Conservation (phyloP, 92 coral and sea anemone genomes). For the Paragorgia papillata region DNA sequence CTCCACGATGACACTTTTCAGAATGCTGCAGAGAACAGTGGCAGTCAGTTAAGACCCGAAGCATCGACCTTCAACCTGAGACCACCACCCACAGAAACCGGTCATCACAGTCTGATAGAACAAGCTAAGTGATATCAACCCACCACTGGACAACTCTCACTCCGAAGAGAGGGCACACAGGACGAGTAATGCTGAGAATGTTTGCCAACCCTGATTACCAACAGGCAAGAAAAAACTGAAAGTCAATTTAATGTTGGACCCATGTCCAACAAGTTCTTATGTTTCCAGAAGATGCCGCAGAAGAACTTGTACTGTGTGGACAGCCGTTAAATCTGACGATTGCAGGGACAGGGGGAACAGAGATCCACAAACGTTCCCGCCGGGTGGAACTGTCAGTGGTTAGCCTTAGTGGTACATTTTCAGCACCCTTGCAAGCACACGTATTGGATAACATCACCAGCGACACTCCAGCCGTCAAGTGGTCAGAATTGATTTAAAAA, state of each 20-base stretch:
- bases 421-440: constrained; percentile 30
- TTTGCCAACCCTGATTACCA: constrained; percentile 18
- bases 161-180: background rate
- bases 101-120: background rate
- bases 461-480: constrained; percentile 57
- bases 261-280: constrained; percentile 48
- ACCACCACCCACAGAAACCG: no score
- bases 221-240: constrained; percentile 35
- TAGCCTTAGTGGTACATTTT: constrained; percentile 30
- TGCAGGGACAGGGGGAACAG: constrained; percentile 41
- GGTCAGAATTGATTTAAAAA: constrained; percentile 56
- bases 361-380: constrained; percentile 32
- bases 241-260: constrained; percentile 62
- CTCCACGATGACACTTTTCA: background rate
- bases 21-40: background rate
- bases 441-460: constrained; percentile 55
- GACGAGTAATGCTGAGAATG: constrained; percentile 22
- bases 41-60: no score
- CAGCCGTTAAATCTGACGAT: constrained; percentile 19
- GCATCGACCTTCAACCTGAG: no score
- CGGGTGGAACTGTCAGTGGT: constrained; percentile 25
- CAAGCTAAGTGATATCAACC: background rate
- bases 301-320: constrained; percentile 40
- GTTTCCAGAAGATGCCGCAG: constrained; percentile 31
- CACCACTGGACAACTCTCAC: no score